Base-by-base conservation (phyloP, 2,797 vertebrate genomes). In the Miichthys miiuy region DNA sequence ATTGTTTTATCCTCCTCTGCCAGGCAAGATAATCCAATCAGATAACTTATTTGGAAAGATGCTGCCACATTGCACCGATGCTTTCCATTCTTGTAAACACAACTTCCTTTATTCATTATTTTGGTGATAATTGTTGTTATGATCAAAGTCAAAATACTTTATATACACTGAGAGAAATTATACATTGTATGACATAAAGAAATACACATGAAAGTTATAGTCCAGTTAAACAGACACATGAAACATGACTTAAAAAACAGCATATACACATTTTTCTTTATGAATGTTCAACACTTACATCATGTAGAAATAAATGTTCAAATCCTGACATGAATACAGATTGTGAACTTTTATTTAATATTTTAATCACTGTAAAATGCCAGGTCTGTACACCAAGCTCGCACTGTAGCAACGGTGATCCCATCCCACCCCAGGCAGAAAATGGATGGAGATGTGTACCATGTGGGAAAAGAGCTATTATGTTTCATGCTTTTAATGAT, bases 1-100 rank as follows among this genome's bases (percentile, higher is more conserved):
- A 58, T 42, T 56, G 38, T 41, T 77, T 20, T 17, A 44, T 6
- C 25, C 18, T 73, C 44, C 21, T 68, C 27, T 63, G 52, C n/a
- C 48, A 27, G n/a, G 56, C 17, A 74, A 52, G 77, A 57, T n/a
- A 50, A 50, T 34, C 41, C 8, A 25, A n/a, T 58, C 13, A 21
- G 4, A 50, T 66, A 11, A 58, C 61, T 20, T 44, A 23, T 25
- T 25, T 48, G 14, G 38, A 63, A 58, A 47, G 10, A 69, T n/a
- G 38, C n/a, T 10, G 21, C 30, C 6, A n/a, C n/a, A 16, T 44
- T 34, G 2, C 7, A 16, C 1, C n/a, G 41, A 52, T 47, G 17
- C 17, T 3, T 13, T 25, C 6, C 13, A 13, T 18, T 66, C 12
- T n/a, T 44, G 14, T 18, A 27, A 27, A 1, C 18, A 12, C 10